These are phyloP conservation scores for Lepetodrilus schrolli DNA, from an alignment of 2,888 invertebrate species.

Conservation along the genomic window DNA sequence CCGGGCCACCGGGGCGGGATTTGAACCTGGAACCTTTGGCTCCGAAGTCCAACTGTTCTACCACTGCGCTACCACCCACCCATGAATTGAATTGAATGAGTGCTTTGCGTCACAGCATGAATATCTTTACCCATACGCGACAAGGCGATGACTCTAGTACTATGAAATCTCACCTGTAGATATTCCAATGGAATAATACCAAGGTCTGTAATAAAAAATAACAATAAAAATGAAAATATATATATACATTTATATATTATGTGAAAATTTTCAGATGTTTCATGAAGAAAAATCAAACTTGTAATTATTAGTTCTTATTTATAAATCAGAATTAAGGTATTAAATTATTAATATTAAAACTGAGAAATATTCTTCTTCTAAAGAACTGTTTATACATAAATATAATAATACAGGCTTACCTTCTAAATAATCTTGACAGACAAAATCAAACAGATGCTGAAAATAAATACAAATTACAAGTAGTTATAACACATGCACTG, in stretches of 20 bases:
- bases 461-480: conserved; percentile 28
- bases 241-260: conserved; percentile 9
- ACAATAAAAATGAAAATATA: not conserved
- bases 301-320: not conserved
- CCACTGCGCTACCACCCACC: too few relatives aligned
- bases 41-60: too few relatives aligned
- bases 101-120: too few relatives aligned
- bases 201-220: conserved; percentile 54
- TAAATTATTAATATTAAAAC: not conserved
- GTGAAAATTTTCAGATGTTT: too few relatives aligned
- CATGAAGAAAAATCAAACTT: too few relatives aligned
- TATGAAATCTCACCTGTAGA: conserved; percentile 55
- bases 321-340: not conserved
- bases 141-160: too few relatives aligned
- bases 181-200: conserved; percentile 61
- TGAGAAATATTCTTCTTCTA: not conserved
- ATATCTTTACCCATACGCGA: too few relatives aligned
- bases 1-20: too few relatives aligned
- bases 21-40: too few relatives aligned
- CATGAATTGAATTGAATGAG: too few relatives aligned
- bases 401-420: conserved; percentile 45
- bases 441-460: conserved; percentile 70
- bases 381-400: not conserved
- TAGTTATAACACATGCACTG: too few relatives aligned
- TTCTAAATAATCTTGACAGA: conserved; percentile 71